Evolutionary conservation across 2,888 invertebrate genomes (phyloP), one percentile per base, ranked within the genome.

Genomic region (Nowickia ferox): DNA sequence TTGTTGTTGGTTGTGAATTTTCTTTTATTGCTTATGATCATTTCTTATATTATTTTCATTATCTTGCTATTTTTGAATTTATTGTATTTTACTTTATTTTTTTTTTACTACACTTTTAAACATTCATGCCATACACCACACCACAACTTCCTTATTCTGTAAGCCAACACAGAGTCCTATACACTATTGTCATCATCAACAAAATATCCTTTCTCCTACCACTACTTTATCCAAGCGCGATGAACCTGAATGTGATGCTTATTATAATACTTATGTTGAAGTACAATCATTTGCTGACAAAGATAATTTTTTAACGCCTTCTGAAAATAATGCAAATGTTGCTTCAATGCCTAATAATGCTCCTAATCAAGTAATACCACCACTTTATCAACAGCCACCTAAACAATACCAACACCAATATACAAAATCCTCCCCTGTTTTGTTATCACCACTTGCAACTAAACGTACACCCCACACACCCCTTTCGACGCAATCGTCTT

Each of bases 241-340:
- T 86, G 90, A 89, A 74, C 75, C 72, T 69, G 89, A 89, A 74
- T 90, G 89, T 87, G 90, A 90, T 87, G 84, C 85, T 75, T 89
- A 89, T 84, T 91, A 89, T 87, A 90, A 91, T 87, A 89, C 90
- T 82, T 91, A 90, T 88, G 88, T 89, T 88, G 91, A 92, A 84
- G 83, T 91, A 83, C 88, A 89, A 82, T 88, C 89, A 53, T 79
- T 80, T 74, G 82, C 55, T 75, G 74, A 66, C 44, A 87, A 77
- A 59, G 65, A 78, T 71, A 79, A 61, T 74, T 42, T 74, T 59
- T 22, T 89, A 93, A 1, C 93, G 93, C 79, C 92, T 92, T 44
- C 89, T 91, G 44, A 92, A 92, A 79, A 42, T 10, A 75, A 63
- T 4, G 46, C 76, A 57, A 80, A 91, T 91, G 88, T 90, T 89